These are phyloP conservation scores for Myopa testacea DNA, from an alignment of 2,888 invertebrate species.

Conservation along the genomic window DNA sequence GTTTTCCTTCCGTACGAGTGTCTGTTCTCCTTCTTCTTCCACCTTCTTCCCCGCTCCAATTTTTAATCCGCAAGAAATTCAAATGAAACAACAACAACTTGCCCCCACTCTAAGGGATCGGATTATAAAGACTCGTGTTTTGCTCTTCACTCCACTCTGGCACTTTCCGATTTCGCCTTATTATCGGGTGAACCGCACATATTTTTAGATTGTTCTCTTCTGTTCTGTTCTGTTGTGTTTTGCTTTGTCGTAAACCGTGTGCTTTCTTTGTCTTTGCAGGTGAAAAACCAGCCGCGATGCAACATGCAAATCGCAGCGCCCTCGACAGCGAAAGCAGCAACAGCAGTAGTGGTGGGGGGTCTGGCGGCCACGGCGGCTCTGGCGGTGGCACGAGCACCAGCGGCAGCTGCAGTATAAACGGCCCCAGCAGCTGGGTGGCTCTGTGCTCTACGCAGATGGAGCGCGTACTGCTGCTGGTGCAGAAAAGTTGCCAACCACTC, in stretches of 20 bases:
- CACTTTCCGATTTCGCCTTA: background rate
- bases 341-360: constrained; percentile 54
- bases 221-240: background rate
- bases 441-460: background rate
- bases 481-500: constrained; percentile 22
- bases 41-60: background rate
- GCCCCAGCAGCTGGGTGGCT: background rate
- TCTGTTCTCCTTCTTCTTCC: background rate
- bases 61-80: too few species aligned
- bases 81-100: background rate
- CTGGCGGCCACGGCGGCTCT: constrained; percentile 42
- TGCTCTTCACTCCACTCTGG: background rate
- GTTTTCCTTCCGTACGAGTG: background rate
- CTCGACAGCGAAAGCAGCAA: constrained; percentile 59
- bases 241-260: background rate
- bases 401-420: background rate
- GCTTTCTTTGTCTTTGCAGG: constrained; percentile 53
- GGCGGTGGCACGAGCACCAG: background rate
- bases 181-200: background rate
- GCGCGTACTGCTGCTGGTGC: constrained; percentile 12
- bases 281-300: constrained; percentile 68
- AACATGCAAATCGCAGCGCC: constrained; percentile 66
- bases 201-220: constrained; percentile 1
- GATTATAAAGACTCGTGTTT: background rate
- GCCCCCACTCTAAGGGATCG: too few species aligned